A percentile compares a stretch with the other conserved stretches of the same genome.
phyloP scores from a whole-genome alignment of 2,888 invertebrate species.

The Phaonia tiefii region DNA sequence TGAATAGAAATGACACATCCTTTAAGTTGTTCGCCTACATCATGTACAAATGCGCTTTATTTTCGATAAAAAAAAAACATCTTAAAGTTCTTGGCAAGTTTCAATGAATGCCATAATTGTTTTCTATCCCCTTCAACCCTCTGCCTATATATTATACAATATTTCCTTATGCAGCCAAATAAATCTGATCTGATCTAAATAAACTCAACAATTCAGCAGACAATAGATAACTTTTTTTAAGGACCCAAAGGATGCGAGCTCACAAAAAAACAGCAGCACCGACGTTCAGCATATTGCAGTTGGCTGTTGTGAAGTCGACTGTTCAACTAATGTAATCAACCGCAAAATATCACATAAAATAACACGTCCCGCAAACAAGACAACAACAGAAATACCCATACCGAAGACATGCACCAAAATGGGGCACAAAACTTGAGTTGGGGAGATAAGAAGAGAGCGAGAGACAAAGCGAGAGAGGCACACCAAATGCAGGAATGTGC shows the following conservation, averaged over 20 bases:
- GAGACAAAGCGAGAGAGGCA: neutral
- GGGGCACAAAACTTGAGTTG: neutral
- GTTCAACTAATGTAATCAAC: conserved; percentile 48
- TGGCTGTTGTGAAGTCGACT: neutral
- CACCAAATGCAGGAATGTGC: neutral
- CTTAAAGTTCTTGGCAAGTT: too few species aligned
- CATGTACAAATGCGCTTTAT: too few species aligned
- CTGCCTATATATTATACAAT: too few species aligned
- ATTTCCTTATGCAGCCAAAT: too few species aligned
- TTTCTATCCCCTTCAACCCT: too few species aligned
- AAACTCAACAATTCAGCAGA: neutral
- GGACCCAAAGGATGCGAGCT: too few species aligned
- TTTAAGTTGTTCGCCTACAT: too few species aligned
- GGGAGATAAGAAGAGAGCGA: too few species aligned
- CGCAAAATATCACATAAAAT: conserved; percentile 59
- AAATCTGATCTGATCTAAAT: neutral
- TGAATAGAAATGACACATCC: too few species aligned
- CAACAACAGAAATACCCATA: conserved; percentile 19
- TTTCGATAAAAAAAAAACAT: too few species aligned
- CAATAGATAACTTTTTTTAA: neutral
- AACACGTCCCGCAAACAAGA: conserved; percentile 59
- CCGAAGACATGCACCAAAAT: neutral
- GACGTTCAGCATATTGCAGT: conserved; percentile 10
- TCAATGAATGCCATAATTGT: too few species aligned
- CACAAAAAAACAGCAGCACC: neutral